phyloP scores from a whole-genome alignment of 2,888 invertebrate species.

The Apamea crenata region DNA sequence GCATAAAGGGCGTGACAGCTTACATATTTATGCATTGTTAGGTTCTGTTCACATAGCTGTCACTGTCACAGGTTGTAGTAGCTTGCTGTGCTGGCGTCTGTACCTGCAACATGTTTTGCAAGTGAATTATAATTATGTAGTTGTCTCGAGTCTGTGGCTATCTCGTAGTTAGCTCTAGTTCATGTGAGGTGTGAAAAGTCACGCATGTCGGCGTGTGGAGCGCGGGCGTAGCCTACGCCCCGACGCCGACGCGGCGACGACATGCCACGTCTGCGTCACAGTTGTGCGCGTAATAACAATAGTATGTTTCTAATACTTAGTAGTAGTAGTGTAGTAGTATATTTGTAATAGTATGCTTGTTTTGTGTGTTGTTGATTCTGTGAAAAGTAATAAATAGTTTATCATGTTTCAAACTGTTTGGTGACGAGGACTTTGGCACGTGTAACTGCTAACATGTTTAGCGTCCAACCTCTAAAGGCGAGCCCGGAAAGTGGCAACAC shows the following conservation, averaged over 20 bases:
- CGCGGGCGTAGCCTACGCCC: background rate
- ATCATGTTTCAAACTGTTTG: background rate
- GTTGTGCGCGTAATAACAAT: background rate
- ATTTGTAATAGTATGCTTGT: no score
- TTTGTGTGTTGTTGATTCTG: no score
- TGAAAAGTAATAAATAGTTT: background rate
- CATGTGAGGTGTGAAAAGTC: background rate
- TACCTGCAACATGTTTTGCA: background rate
- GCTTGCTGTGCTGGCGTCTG: no score
- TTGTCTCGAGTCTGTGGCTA: background rate
- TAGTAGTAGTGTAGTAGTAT: no score
- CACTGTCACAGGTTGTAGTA: no score
- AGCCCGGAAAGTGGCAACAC: background rate
- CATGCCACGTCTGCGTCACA: background rate
- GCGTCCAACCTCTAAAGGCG: no score
- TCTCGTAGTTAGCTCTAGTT: background rate
- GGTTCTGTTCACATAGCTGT: no score
- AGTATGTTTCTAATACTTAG: no score
- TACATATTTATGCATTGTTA: no score
- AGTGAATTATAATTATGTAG: background rate
- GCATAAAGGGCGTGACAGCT: no score
- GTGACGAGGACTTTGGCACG: background rate
- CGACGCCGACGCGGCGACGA: background rate
- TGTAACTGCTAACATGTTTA: no score
- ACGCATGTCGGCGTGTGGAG: background rate